Evolutionary conservation across 1,140 invertebrate genomes (phyloP), one percentile per base, ranked within the genome.

Genomic region (Drusus annulatus): DNA sequence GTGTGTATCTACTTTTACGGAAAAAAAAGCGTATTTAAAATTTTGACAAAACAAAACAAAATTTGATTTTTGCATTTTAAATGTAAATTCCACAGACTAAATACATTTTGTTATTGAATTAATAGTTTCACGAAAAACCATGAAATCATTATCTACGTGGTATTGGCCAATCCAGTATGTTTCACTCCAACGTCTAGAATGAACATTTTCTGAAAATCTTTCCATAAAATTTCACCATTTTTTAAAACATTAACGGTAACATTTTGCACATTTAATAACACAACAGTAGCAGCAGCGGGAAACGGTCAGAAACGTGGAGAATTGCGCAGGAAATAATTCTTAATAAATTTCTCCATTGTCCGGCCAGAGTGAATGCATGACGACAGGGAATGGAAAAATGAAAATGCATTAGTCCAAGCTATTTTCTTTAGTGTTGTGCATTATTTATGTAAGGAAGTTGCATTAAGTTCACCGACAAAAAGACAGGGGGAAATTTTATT

Each of bases 341-440:
- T 81, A 81, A 81, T 81, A 81, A 81, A 81, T 81, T 77, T 81
- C 56, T 19, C 51, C 75, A 77, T 81, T 81, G 80, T 81, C 80
- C 80, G 51, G 75, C 54, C 68, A 8, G 21, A 81, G 80, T 77
- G 77, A 81, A 81, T 81, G 80, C 80, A 81, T 77, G 36, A 54
- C 76, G 80, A 81, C 56, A 45, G 45, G 75, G 63, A 77, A 76
- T 54, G 65, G 80, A 81, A 77, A 81, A 81, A 81, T 77, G 73
- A 81, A 81, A 81, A 71, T 81, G 75, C 80, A 77, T 80, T 76
- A 80, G 63, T 16, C n/a, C 17, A 54, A 50, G 68, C 56, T 31
- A 60, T 75, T 73, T 51, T 52, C 71, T 36, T 50, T 17, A 45
- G 60, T 54, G 74, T 63, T 31, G 23, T 63, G 56, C 58, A 76